Percentiles rank a stretch among this genome's conserved stretches.
phyloP scores from a whole-genome alignment of 2,888 invertebrate species.

The Phalera bucephala region DNA sequence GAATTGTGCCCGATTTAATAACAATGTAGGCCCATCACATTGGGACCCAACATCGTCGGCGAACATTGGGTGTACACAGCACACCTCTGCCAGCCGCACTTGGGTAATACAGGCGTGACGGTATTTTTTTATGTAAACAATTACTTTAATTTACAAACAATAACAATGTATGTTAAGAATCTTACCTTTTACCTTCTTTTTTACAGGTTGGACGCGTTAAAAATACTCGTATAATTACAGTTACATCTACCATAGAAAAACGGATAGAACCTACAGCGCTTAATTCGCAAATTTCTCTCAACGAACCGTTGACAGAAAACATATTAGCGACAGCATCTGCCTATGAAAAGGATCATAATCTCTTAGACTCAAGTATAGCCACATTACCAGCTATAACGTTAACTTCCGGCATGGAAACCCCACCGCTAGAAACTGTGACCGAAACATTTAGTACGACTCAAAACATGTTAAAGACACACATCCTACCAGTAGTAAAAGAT shows the following conservation, averaged over 20 bases:
- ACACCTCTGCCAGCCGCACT: too few relatives aligned
- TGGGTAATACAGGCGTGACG: too few relatives aligned
- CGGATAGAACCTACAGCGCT: conserved; percentile 85
- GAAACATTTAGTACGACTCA: conserved; percentile 97
- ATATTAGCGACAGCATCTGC: conserved; percentile 91
- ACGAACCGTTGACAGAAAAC: conserved; percentile 93
- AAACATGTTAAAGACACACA: conserved; percentile 93
- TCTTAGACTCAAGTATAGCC: conserved; percentile 90
- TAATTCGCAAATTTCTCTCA: conserved; percentile 83
- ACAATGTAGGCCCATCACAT: too few relatives aligned
- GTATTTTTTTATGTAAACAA: too few relatives aligned
- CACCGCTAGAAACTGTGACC: conserved; percentile 93
- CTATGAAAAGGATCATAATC: conserved; percentile 86
- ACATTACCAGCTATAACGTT: conserved; percentile 92
- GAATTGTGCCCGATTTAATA: too few relatives aligned
- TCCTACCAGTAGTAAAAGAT: conserved; percentile 91
- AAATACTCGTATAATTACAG: conserved; percentile 93
- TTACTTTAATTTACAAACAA: too few relatives aligned
- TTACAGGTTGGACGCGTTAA: conserved; percentile 91
- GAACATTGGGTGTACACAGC: too few relatives aligned
- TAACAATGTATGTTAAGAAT: too few relatives aligned
- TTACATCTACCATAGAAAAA: conserved; percentile 93
- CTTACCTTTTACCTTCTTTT: conserved; percentile 25
- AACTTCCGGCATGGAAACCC: conserved; percentile 90
- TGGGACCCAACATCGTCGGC: too few relatives aligned